Conservation (phyloP, 2,113 vertebrate species). For the Tor tambroides region DNA sequence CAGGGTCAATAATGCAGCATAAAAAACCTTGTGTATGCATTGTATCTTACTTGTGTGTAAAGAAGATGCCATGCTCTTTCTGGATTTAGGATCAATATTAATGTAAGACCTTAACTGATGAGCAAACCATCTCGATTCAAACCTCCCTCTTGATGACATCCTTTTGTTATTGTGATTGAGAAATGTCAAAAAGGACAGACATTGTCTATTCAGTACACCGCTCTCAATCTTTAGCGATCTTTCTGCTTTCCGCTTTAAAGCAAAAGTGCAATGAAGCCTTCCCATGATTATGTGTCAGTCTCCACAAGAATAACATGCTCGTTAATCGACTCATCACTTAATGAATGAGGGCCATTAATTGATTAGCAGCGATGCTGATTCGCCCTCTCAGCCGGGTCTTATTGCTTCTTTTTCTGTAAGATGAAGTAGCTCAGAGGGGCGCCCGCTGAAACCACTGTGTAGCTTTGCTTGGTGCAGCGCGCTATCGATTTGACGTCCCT, state of each 20-base stretch:
- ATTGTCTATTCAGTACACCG: constrained; percentile 21
- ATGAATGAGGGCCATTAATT: constrained; percentile 74
- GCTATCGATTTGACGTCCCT: constrained; percentile 55
- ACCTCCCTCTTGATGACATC: constrained; percentile 40
- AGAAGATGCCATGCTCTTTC: neutral
- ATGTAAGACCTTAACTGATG: neutral
- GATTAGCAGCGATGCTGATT: constrained; percentile 68
- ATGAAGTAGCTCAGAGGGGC: constrained; percentile 49
- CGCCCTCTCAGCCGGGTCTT: constrained; percentile 51
- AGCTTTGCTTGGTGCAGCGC: constrained; percentile 39
- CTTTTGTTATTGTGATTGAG: constrained; percentile 2
- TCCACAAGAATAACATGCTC: constrained; percentile 66
- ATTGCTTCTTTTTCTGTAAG: constrained; percentile 56
- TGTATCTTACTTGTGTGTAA: neutral
- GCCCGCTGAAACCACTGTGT: constrained; percentile 34
- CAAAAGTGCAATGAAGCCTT: constrained; percentile 46
- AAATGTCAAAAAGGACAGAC: neutral
- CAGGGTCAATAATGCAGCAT: neutral
- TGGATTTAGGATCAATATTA: constrained; percentile 20
- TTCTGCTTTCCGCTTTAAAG: constrained; percentile 28
- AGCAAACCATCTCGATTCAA: constrained; percentile 6
- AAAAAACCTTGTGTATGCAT: neutral
- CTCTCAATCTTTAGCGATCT: constrained; percentile 4
- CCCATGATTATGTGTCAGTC: constrained; percentile 59
- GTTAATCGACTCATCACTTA: constrained; percentile 72